Percentiles rank a stretch among this genome's conserved stretches.
Conservation (phyloP, 2,797 vertebrate species). For the Acrocephalus scirpaceus region DNA sequence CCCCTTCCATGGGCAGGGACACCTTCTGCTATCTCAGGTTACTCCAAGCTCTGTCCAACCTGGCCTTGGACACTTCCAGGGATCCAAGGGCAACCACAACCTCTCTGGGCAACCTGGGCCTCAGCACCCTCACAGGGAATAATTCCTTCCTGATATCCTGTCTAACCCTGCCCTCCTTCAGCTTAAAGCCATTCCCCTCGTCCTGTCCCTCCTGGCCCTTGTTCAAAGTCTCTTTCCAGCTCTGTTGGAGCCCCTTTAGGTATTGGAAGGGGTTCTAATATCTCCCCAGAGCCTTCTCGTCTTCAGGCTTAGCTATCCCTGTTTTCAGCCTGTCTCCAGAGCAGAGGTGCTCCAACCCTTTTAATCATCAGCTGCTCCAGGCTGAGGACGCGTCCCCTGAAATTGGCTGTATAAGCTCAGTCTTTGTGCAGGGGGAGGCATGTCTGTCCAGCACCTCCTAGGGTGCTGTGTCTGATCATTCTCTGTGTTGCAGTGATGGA, state of each 20-base stretch:
- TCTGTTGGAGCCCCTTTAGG: not conserved
- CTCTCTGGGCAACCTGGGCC: not conserved
- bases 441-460: not conserved
- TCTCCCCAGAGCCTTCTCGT: not conserved
- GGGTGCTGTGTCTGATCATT: not conserved
- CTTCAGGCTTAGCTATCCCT: not conserved
- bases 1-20: not conserved
- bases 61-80: not conserved
- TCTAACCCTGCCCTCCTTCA: not conserved
- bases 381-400: accelerated
- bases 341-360: not conserved
- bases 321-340: not conserved
- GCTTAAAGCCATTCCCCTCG: not conserved
- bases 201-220: not conserved
- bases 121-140: not conserved
- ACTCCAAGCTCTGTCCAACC: accelerated
- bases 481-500: slow-evolving; percentile 80
- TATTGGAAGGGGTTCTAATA: not conserved
- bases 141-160: not conserved
- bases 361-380: not conserved
- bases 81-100: not conserved
- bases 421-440: not conserved
- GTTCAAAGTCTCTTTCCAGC: not conserved
- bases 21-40: not conserved
- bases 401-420: not conserved